Percentiles rank a stretch among this genome's conserved stretches.
phyloP scores from a whole-genome alignment of 2,797 vertebrate species.

The Anolis apletophallus region DNA sequence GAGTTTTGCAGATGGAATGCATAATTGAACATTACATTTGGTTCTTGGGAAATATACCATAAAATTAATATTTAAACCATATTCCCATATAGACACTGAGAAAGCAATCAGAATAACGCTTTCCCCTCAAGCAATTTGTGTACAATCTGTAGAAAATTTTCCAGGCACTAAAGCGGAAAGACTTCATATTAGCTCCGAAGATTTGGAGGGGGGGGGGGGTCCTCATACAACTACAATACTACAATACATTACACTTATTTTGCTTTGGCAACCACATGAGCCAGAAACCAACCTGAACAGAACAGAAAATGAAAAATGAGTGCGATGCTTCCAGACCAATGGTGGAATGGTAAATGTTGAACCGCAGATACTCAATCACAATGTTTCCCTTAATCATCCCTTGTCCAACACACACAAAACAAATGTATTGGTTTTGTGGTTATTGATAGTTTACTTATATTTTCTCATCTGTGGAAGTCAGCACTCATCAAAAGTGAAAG shows the following conservation, averaged over 20 bases:
- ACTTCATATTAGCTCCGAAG: constrained; percentile 40
- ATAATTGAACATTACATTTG: constrained; percentile 65
- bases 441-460: no score
- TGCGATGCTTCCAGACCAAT: background rate
- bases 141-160: constrained; percentile 58
- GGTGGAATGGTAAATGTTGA: background rate
- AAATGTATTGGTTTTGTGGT: background rate
- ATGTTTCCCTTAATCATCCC: background rate
- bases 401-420: background rate
- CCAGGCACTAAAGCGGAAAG: constrained; percentile 49
- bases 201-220: rapidly evolving
- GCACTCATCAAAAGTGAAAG: no score
- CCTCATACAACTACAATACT: constrained; percentile 31
- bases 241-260: background rate
- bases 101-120: constrained; percentile 58
- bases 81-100: constrained; percentile 55
- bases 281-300: constrained; percentile 24
- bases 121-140: constrained; percentile 62
- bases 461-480: no score
- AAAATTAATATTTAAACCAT: constrained; percentile 72
- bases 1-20: constrained; percentile 66
- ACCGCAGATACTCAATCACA: background rate
- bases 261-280: constrained; percentile 28
- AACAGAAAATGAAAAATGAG: background rate
- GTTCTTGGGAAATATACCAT: constrained; percentile 63